Percentiles rank a stretch among this genome's conserved stretches.
These are phyloP conservation scores for Sebastes kiyomatsui DNA, from an alignment of 2,797 vertebrate species.

Conservation along the genomic window DNA sequence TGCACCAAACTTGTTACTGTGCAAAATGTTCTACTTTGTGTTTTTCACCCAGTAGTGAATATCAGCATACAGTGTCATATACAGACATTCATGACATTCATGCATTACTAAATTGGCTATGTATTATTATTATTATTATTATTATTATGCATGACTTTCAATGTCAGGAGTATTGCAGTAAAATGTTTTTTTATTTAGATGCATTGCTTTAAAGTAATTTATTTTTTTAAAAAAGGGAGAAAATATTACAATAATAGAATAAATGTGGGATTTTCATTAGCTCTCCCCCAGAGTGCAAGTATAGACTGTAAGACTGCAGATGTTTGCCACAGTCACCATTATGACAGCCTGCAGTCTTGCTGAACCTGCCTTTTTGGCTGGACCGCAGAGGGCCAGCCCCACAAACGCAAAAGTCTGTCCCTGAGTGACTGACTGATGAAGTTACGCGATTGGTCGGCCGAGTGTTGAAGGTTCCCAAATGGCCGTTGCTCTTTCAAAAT, in stretches of 20 bases:
- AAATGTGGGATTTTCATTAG: neutral
- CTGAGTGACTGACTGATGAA: too few relatives aligned
- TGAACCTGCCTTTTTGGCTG: neutral
- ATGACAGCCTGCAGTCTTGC: neutral
- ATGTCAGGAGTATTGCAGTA: neutral
- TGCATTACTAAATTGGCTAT: neutral
- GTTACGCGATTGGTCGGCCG: too few relatives aligned
- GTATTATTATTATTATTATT: too few relatives aligned
- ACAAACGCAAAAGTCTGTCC: fast-evolving
- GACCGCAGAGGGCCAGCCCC: too few relatives aligned
- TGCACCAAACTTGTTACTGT: neutral
- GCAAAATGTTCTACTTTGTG: neutral
- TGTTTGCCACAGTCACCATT: neutral
- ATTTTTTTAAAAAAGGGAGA: neutral
- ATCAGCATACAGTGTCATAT: neutral
- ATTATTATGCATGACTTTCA: neutral
- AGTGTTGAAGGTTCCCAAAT: too few relatives aligned
- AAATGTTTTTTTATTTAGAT: neutral
- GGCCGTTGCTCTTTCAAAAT: too few relatives aligned
- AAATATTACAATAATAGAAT: neutral
- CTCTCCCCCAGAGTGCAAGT: neutral
- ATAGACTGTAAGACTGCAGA: neutral
- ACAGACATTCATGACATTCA: neutral
- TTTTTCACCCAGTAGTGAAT: neutral
- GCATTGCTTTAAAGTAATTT: neutral